A percentile compares a stretch with the other conserved stretches of the same genome.
Conservation (phyloP, 2,797 vertebrate species). For the Parambassis ranga region DNA sequence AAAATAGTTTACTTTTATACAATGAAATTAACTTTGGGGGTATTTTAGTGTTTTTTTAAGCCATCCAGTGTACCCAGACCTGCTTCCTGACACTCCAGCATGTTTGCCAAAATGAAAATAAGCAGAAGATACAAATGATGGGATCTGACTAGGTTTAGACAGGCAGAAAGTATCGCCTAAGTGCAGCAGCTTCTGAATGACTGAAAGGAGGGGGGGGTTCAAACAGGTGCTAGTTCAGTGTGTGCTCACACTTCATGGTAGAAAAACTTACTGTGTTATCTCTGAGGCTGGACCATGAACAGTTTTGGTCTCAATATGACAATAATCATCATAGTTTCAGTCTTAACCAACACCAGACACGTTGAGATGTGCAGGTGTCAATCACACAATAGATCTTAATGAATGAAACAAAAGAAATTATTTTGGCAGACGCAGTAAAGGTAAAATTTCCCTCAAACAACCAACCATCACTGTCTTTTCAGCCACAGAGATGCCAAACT, state of each 20-base stretch:
- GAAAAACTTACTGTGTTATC: neutral
- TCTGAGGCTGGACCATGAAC: slow-evolving; percentile 21
- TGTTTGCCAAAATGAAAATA: slow-evolving; percentile 6
- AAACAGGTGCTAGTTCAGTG: neutral
- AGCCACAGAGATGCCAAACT: slow-evolving; percentile 27
- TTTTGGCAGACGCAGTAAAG: too few species aligned
- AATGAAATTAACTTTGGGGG: neutral
- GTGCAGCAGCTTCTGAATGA: neutral
- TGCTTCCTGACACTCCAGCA: slow-evolving; percentile 20
- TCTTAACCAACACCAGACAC: neutral
- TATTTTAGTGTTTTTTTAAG: neutral
- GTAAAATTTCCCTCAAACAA: too few species aligned
- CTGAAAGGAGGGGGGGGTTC: neutral
- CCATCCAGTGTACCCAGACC: neutral
- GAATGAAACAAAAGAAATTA: too few species aligned
- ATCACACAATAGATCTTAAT: too few species aligned
- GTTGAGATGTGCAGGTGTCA: too few species aligned
- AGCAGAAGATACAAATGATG: neutral
- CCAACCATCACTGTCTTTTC: too few species aligned
- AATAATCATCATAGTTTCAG: too few species aligned
- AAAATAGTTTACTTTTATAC: neutral
- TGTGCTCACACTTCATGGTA: neutral
- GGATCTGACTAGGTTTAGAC: neutral
- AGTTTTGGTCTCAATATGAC: too few species aligned
- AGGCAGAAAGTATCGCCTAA: neutral